These are phyloP conservation scores for Peromyscus leucopus DNA, from an alignment of 2,113 vertebrate species.

Conservation along the genomic window DNA sequence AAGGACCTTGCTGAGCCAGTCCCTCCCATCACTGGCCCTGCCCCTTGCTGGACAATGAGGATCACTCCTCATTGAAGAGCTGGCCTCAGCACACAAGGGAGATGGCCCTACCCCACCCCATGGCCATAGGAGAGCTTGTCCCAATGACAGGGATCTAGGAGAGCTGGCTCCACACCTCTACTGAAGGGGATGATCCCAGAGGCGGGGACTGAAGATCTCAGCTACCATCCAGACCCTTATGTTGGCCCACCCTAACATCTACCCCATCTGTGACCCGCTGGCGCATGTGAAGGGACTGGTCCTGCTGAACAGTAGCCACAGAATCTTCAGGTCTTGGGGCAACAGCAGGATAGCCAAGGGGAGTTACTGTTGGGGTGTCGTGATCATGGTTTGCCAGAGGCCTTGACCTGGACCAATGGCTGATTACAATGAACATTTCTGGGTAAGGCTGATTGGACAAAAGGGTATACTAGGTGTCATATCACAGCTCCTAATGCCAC, in stretches of 20 bases:
- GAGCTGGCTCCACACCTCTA: background rate
- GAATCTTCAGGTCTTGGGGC: background rate
- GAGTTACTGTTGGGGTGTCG: background rate
- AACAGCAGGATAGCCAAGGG: background rate
- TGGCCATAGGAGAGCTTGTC: background rate
- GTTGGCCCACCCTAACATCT: background rate
- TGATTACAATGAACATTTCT: background rate
- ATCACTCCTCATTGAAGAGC: background rate
- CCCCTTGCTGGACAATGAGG: background rate
- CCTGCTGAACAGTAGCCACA: background rate
- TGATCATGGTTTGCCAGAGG: background rate
- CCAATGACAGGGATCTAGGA: background rate
- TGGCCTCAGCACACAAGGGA: background rate
- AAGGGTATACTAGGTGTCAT: background rate
- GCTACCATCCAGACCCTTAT: background rate
- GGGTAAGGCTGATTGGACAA: background rate
- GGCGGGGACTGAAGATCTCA: rapidly evolving
- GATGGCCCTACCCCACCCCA: background rate
- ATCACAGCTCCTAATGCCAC: background rate
- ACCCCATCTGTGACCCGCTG: background rate
- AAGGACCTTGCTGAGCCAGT: background rate
- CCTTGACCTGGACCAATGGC: background rate
- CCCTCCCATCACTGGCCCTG: background rate
- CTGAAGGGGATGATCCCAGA: background rate
- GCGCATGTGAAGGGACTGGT: background rate